These are phyloP conservation scores for Macaria liturata DNA, from an alignment of 2,888 invertebrate genomes.

Conservation along the genomic window DNA sequence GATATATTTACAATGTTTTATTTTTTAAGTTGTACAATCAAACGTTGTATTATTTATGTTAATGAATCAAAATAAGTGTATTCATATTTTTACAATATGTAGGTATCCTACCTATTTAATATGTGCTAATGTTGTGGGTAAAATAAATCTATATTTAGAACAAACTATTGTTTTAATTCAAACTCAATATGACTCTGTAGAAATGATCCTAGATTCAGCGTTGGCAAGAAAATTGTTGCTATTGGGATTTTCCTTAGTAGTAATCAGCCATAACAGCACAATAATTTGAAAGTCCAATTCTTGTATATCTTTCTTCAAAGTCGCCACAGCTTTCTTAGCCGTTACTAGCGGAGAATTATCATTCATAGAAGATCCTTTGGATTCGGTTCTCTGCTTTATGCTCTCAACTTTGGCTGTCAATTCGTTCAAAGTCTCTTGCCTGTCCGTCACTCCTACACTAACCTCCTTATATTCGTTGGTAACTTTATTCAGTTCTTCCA, in stretches of 20 bases:
- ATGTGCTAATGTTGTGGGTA: too few species aligned
- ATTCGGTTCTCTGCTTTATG: constrained; percentile 97
- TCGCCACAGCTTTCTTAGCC: constrained; percentile 94
- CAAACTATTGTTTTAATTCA: background rate
- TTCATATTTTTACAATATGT: too few species aligned
- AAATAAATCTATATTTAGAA: too few species aligned
- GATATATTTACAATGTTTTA: too few species aligned
- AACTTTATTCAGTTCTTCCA: constrained; percentile 87
- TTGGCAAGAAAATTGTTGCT: constrained; percentile 65
- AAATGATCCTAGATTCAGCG: constrained; percentile 60
- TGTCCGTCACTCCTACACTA: constrained; percentile 93
- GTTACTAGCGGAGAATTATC: constrained; percentile 92
- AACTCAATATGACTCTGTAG: constrained; percentile 55
- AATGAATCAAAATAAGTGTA: too few species aligned
- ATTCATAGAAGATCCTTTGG: constrained; percentile 86
- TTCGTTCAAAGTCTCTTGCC: constrained; percentile 88
- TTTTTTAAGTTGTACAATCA: too few species aligned
- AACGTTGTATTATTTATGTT: too few species aligned
- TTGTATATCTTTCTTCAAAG: constrained; percentile 93
- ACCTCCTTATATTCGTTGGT: constrained; percentile 91
- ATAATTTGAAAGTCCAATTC: constrained; percentile 97
- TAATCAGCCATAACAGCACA: constrained; percentile 91
- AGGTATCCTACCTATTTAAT: too few species aligned
- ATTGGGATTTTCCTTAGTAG: constrained; percentile 83
- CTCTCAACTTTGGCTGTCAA: constrained; percentile 94